Conservation (phyloP, 2,113 vertebrate species). For the Panthera leo region DNA sequence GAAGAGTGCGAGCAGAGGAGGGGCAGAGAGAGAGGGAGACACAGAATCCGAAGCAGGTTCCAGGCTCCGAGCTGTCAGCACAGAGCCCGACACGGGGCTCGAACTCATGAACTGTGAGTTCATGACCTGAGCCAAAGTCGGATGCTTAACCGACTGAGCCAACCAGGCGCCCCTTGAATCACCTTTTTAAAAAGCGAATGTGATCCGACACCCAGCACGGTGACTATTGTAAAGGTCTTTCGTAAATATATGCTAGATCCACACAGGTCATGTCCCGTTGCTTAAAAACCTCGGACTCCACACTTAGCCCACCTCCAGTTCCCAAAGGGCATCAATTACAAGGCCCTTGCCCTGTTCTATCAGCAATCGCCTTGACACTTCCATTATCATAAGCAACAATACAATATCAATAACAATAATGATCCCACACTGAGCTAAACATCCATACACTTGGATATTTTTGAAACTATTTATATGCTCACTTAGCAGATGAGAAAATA, state of each 20-base stretch:
- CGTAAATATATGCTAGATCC: background rate
- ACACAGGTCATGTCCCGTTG: fast-evolving
- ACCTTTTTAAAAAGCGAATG: background rate
- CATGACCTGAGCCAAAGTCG: too few relatives aligned
- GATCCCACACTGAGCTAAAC: background rate
- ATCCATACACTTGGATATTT: background rate
- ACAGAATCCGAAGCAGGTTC: too few relatives aligned
- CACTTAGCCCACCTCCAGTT: background rate
- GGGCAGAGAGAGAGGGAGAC: too few relatives aligned
- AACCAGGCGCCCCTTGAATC: background rate
- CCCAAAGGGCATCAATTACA: background rate
- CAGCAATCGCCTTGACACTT: background rate
- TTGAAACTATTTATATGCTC: background rate
- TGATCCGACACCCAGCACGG: background rate
- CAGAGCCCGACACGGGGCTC: too few relatives aligned
- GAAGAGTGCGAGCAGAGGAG: too few relatives aligned
- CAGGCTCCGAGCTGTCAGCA: too few relatives aligned
- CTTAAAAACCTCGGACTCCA: background rate
- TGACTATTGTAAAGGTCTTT: background rate
- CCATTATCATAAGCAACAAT: background rate
- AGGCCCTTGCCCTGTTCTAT: background rate
- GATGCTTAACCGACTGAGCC: background rate
- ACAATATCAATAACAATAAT: background rate
- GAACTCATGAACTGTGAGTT: too few relatives aligned
- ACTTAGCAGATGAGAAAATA: background rate